Percentiles rank a stretch among this genome's conserved stretches.
Conservation (phyloP, 2,797 vertebrate species). For the Sciaenops ocellatus region DNA sequence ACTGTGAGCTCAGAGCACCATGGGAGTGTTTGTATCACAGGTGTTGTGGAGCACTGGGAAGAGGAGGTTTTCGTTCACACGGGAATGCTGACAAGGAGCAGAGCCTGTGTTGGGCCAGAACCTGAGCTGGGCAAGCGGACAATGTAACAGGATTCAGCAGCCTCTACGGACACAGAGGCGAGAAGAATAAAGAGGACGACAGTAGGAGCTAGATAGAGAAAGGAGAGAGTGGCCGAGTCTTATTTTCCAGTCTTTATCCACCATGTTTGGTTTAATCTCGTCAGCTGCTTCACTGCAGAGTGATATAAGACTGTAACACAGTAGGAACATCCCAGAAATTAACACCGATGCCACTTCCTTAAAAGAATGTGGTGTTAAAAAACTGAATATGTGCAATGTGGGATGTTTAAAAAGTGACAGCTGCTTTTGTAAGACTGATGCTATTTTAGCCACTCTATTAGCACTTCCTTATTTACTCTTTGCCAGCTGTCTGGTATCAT, state of each 20-base stretch:
- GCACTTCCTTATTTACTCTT: not conserved
- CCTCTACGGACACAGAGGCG: no score
- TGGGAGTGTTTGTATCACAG: no score
- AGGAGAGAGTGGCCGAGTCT: not conserved
- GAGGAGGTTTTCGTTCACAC: no score
- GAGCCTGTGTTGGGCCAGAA: no score
- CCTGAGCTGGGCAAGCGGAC: no score
- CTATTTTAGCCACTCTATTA: not conserved
- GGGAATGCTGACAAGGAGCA: no score
- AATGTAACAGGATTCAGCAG: no score
- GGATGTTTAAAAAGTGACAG: not conserved
- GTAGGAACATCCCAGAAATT: not conserved
- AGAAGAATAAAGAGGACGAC: no score
- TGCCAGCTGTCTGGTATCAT: not conserved
- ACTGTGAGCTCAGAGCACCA: no score
- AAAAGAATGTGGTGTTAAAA: not conserved
- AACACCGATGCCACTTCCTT: not conserved
- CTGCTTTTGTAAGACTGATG: not conserved
- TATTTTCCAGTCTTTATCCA: not conserved
- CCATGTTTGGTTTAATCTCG: not conserved
- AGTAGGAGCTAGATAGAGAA: no score
- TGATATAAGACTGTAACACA: not conserved
- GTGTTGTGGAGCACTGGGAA: no score
- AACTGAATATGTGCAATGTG: not conserved
- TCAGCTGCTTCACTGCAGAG: slow-evolving; percentile 15